These are phyloP conservation scores for Oreochromis niloticus DNA, from an alignment of 2,113 vertebrate genomes.

Conservation along the genomic window DNA sequence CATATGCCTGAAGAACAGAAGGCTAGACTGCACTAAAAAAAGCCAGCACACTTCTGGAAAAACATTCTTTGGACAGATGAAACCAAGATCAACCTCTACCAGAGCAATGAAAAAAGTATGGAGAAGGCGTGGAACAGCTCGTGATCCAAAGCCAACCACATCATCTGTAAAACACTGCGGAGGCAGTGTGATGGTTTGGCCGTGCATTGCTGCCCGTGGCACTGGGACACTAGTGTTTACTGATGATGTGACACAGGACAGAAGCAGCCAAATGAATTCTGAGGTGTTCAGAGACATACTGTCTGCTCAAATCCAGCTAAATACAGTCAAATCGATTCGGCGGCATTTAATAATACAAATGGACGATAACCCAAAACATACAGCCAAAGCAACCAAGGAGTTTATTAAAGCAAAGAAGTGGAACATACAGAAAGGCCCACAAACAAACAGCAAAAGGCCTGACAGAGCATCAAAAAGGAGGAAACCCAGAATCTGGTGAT, in stretches of 20 bases:
- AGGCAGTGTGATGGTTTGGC: neutral
- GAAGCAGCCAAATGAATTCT: neutral
- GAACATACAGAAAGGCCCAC: neutral
- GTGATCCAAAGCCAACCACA: neutral
- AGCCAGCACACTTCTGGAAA: neutral
- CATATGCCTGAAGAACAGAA: neutral
- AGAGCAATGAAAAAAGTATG: rapidly evolving
- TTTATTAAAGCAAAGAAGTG: neutral
- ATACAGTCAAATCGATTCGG: rapidly evolving
- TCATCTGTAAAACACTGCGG: neutral
- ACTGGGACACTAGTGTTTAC: neutral
- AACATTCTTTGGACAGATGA: neutral
- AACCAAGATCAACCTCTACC: neutral
- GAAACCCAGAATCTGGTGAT: neutral
- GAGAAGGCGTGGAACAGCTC: neutral
- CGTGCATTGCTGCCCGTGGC: neutral
- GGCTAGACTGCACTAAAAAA: neutral
- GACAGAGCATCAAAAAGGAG: neutral
- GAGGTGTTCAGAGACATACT: neutral
- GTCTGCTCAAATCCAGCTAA: neutral
- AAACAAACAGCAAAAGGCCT: neutral
- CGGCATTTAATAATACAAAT: rapidly evolving
- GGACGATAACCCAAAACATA: neutral
- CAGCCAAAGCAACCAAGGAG: neutral
- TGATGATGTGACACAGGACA: neutral